Evolutionary conservation across 2,888 invertebrate genomes (phyloP), one percentile per base, ranked within the genome.

Genomic region (Drosophila prostipennis): DNA sequence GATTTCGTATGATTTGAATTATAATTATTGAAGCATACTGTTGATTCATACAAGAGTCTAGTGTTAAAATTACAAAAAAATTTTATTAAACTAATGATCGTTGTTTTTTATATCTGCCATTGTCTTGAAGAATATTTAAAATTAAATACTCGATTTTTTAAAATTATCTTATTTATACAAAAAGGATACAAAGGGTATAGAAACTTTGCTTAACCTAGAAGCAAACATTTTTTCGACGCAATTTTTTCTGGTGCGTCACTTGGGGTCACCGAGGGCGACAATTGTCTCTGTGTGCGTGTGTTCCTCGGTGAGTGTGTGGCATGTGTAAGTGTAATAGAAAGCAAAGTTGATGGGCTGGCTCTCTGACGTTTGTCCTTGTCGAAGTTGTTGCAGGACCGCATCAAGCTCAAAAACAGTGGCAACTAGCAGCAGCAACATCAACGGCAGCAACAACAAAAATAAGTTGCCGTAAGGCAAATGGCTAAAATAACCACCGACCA

Each of bases 281-380:
- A 85, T 85, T 85, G 84, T 81, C 85, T 72, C 70, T 29, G 46
- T 56, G 63, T 68, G 45, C 46, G 51, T 78, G 80, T 73, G 83
- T 71, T 76, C 70, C 72, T 77, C 71, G 46, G 51, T 48, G 72
- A 53, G 74, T 58, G 73, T 87, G 79, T 78, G 85, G 77, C 84
- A 84, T 87, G 87, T 84, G 87, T 77, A 81, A 87, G 81, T 85
- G 82, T 79, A 87, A 87, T 83, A 87, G 87, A 83, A 83, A 87
- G 82, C 77, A 77, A 84, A 83, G 76, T 64, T 83, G 87, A 74
- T 84, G 87, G 81, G 77, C 69, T 81, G 84, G 73, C 70, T 59
- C 72, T 39, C 65, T 51, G 75, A 70, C 75, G 53, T 71, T 64
- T 52, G 48, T 54, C 53, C 65, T 72, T 52, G 61, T 37, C 40